phyloP scores from a whole-genome alignment of 2,113 vertebrate genomes.

The Garra rufa region DNA sequence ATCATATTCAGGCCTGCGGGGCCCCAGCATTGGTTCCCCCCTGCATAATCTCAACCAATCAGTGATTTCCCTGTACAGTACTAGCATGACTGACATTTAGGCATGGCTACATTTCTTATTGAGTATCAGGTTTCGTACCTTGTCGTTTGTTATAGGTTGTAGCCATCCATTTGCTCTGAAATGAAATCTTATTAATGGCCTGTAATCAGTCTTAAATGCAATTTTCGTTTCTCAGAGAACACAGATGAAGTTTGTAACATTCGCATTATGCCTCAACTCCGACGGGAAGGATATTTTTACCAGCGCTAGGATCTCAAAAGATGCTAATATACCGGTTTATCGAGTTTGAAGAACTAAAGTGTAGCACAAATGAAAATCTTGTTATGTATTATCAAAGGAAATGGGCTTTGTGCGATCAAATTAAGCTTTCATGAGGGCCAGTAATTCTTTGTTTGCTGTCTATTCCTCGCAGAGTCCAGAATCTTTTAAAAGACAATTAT shows the following conservation, averaged over 20 bases:
- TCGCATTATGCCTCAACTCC: background rate
- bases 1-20: constrained; percentile 59
- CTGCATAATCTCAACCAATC: constrained; percentile 50
- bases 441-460: constrained; percentile 65
- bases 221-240: background rate
- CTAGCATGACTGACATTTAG: constrained; percentile 28
- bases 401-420: constrained; percentile 60
- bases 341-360: constrained; percentile 52
- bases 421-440: constrained; percentile 66
- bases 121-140: constrained; percentile 3
- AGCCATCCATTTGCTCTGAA: constrained; percentile 1
- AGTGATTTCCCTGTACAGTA: constrained; percentile 36
- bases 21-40: constrained; percentile 48
- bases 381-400: constrained; percentile 68
- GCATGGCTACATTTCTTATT: constrained; percentile 32
- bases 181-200: constrained; percentile 10
- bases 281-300: background rate
- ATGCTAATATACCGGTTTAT: constrained; percentile 37
- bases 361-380: constrained; percentile 37
- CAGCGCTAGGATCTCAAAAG: background rate
- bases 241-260: background rate
- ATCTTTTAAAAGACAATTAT: constrained; percentile 65
- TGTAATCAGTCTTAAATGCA: constrained; percentile 6
- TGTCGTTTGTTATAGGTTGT: constrained; percentile 1
- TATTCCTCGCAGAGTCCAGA: constrained; percentile 52